Conservation (phyloP, 2,797 vertebrate genomes). For the Melanotaenia pygmaea region DNA sequence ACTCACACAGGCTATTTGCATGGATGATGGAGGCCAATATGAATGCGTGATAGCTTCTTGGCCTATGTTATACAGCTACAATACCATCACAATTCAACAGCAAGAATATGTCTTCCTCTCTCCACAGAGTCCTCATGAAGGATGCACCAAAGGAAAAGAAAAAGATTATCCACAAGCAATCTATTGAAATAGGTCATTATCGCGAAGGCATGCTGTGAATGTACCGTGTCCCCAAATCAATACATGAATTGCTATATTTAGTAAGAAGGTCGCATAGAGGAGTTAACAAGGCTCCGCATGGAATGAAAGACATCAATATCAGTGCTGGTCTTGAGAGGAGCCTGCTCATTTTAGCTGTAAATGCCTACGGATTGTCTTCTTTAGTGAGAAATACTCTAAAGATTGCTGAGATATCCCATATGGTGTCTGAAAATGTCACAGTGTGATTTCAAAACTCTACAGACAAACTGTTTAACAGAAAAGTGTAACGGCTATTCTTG, state of each 20-base stretch:
- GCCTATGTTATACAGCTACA: constrained; percentile 23
- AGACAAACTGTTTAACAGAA: background rate
- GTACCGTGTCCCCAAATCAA: constrained; percentile 79
- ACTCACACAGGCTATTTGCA: constrained; percentile 16
- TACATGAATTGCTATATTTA: constrained; percentile 80
- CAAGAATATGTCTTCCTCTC: constrained; percentile 47
- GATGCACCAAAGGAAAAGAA: constrained; percentile 21
- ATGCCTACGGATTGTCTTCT: constrained; percentile 73
- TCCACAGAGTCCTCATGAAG: constrained; percentile 55
- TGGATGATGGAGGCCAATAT: constrained; percentile 28
- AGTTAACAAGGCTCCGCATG: constrained; percentile 65
- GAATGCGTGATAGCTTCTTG: constrained; percentile 38
- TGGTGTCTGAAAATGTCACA: constrained; percentile 62
- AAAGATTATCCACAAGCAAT: constrained; percentile 69
- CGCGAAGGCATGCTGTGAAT: constrained; percentile 78
- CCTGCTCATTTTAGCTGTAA: constrained; percentile 71
- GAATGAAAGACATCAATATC: constrained; percentile 69
- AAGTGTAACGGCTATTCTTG: background rate
- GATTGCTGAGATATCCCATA: constrained; percentile 59
- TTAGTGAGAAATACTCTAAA: constrained; percentile 52
- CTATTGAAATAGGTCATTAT: constrained; percentile 83
- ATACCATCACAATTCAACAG: background rate
- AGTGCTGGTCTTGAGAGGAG: constrained; percentile 38
- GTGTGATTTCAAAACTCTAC: constrained; percentile 26
- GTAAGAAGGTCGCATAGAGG: constrained; percentile 83